phyloP scores from a whole-genome alignment of 1,140 invertebrate species.

The Eumaeus atala region DNA sequence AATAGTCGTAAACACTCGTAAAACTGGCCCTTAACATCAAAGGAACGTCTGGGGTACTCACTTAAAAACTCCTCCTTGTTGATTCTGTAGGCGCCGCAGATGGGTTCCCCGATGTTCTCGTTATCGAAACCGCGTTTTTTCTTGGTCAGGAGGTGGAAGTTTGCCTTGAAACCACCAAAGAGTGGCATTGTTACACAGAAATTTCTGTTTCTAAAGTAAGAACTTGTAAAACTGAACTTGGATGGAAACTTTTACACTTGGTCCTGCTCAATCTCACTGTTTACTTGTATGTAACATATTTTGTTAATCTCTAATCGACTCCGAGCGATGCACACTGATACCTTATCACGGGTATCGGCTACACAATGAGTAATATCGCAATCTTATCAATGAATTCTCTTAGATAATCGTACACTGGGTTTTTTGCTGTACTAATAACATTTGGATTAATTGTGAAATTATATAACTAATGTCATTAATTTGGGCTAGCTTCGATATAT shows the following conservation, averaged over 20 bases:
- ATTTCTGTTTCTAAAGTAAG: not conserved
- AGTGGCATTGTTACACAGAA: slow-evolving; percentile 39
- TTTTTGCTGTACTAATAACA: not conserved
- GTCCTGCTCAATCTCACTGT: not conserved
- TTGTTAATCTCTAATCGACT: not conserved
- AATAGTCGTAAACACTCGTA: too few relatives aligned
- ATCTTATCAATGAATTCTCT: slow-evolving; percentile 15
- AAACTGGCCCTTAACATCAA: too few relatives aligned
- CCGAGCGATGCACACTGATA: slow-evolving; percentile 8
- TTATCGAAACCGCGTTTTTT: slow-evolving; percentile 32
- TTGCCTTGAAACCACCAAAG: slow-evolving; percentile 64
- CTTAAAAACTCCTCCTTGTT: slow-evolving; percentile 48
- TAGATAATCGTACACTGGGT: slow-evolving; percentile 7
- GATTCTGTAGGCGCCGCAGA: slow-evolving; percentile 50
- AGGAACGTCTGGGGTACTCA: slow-evolving; percentile 19
- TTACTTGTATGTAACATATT: slow-evolving; percentile 9
- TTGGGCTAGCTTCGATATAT: too few relatives aligned
- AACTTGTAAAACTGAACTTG: too few relatives aligned
- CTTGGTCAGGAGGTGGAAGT: slow-evolving; percentile 42
- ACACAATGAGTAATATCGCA: slow-evolving; percentile 14
- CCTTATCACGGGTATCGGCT: slow-evolving; percentile 8
- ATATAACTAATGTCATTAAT: not conserved
- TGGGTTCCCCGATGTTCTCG: slow-evolving; percentile 31
- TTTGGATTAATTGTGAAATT: not conserved
- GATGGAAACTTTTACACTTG: too few relatives aligned